Conservation (phyloP, 2,888 invertebrate genomes). For the Linyphia triangularis region DNA sequence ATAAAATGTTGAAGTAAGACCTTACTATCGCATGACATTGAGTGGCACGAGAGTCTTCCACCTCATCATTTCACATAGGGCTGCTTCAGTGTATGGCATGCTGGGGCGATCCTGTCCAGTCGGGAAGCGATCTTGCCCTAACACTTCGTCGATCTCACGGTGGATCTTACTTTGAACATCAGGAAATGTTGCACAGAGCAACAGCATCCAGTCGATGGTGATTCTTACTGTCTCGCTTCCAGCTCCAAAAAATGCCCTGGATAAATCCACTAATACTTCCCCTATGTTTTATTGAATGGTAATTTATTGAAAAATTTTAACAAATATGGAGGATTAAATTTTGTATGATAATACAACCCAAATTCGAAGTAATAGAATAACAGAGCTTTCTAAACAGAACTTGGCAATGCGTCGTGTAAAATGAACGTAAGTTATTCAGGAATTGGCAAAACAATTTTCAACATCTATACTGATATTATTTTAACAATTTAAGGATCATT, state of each 20-base stretch:
- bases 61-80: constrained; percentile 87
- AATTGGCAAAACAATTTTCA: too few relatives aligned
- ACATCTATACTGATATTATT: too few relatives aligned
- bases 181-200: constrained; percentile 80
- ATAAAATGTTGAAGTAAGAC: too few relatives aligned
- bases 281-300: background rate
- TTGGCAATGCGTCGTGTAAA: too few relatives aligned
- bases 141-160: constrained; percentile 83
- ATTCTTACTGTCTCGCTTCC: constrained; percentile 75
- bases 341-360: too few relatives aligned
- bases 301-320: background rate
- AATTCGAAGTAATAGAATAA: too few relatives aligned
- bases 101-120: constrained; percentile 83
- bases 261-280: constrained; percentile 26
- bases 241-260: constrained; percentile 75
- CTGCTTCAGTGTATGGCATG: constrained; percentile 89
- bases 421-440: too few relatives aligned
- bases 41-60: constrained; percentile 83
- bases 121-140: constrained; percentile 83
- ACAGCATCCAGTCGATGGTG: constrained; percentile 79
- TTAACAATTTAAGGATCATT: too few relatives aligned
- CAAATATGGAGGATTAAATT: too few relatives aligned
- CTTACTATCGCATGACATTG: constrained; percentile 74
- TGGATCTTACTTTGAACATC: constrained; percentile 83
- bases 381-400: too few relatives aligned